Percentiles rank a stretch among this genome's conserved stretches.
phyloP scores from a whole-genome alignment of 1,140 invertebrate species.

The Bathynomus jamesi region DNA sequence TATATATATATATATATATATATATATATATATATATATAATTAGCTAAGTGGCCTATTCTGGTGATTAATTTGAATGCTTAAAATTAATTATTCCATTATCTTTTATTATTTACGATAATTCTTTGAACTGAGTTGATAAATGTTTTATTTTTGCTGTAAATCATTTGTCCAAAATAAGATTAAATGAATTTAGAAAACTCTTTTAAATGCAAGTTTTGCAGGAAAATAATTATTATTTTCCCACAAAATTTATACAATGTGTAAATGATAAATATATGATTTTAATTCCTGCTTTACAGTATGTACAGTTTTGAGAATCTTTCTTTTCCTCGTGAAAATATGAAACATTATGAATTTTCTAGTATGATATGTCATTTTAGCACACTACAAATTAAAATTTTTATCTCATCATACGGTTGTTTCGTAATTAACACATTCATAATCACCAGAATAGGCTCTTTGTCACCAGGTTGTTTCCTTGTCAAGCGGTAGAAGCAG shows the following conservation, averaged over 20 bases:
- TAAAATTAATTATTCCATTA: no score
- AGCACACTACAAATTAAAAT: no score
- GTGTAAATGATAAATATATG: not conserved
- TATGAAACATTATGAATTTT: not conserved
- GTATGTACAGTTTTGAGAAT: not conserved
- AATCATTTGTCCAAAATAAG: no score
- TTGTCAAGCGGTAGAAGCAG: conserved; percentile 34
- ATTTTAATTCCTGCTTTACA: not conserved
- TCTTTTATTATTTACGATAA: no score
- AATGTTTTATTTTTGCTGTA: no score
- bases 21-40: no score
- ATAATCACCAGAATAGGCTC: conserved; percentile 36
- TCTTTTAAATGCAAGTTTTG: no score
- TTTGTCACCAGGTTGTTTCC: conserved; percentile 34
- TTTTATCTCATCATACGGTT: conserved; percentile 29
- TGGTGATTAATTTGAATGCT: no score
- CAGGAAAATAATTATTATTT: not conserved
- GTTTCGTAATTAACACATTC: conserved; percentile 36
- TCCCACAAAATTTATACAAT: not conserved
- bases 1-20: no score
- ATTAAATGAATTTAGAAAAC: no score
- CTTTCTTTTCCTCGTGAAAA: not conserved
- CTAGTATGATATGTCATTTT: not conserved
- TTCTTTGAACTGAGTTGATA: no score
- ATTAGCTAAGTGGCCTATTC: no score